A percentile compares a stretch with the other conserved stretches of the same genome.
phyloP scores from a whole-genome alignment of 2,797 vertebrate genomes.

The Hylomyscus alleni region DNA sequence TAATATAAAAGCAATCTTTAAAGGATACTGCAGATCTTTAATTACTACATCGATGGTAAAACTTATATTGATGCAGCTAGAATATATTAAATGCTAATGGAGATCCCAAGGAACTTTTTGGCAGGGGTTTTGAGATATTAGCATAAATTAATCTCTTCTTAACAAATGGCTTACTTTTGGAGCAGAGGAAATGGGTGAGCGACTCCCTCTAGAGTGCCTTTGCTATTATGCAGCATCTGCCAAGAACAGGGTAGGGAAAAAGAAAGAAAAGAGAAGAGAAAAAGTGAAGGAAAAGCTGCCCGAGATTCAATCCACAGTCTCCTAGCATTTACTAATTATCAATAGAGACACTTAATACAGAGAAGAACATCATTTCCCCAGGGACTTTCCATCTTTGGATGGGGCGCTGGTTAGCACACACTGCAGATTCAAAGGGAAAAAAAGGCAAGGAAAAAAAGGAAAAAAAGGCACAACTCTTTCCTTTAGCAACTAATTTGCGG shows the following conservation, averaged over 20 bases:
- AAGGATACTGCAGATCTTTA: slow-evolving; percentile 57
- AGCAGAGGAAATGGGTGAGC: slow-evolving; percentile 65
- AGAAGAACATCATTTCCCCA: background rate
- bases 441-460: slow-evolving; percentile 31
- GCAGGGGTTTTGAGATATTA: slow-evolving; percentile 56
- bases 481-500: background rate
- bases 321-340: background rate
- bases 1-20: slow-evolving; percentile 59
- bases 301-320: background rate
- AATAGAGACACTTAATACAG: background rate
- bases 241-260: slow-evolving; percentile 8
- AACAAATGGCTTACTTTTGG: slow-evolving; percentile 44
- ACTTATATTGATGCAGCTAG: slow-evolving; percentile 66
- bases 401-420: background rate
- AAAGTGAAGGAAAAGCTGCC: background rate
- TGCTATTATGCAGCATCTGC: background rate
- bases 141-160: slow-evolving; percentile 62
- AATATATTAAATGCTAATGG: slow-evolving; percentile 73
- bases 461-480: background rate
- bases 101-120: slow-evolving; percentile 66
- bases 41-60: slow-evolving; percentile 51
- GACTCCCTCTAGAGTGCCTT: slow-evolving; percentile 76
- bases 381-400: background rate
- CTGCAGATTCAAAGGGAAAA: background rate
- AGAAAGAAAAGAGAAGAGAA: background rate